phyloP scores from a whole-genome alignment of 2,797 vertebrate genomes.

The Acanthurus tractus region DNA sequence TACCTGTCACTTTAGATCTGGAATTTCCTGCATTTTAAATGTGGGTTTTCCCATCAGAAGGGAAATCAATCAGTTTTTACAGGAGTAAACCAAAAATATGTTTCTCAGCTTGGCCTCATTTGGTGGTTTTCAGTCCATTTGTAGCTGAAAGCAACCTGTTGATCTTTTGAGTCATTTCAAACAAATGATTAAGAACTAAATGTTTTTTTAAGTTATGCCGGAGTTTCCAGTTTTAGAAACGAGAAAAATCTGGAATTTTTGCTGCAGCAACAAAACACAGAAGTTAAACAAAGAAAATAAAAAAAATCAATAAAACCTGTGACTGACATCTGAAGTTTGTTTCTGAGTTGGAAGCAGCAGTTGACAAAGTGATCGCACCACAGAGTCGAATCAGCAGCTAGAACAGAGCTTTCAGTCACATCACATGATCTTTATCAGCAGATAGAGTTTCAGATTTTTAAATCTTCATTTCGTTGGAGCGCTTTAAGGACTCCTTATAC shows the following conservation, averaged over 20 bases:
- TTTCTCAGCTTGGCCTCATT: neutral
- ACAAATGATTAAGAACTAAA: conserved; percentile 9
- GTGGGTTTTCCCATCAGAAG: neutral
- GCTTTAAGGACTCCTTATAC: neutral
- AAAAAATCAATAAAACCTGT: too few species aligned
- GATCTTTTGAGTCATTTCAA: neutral
- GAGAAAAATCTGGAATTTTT: neutral
- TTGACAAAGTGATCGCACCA: neutral
- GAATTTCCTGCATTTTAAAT: neutral
- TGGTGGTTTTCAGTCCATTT: neutral
- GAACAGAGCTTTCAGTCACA: neutral
- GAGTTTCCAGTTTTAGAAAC: conserved; percentile 6
- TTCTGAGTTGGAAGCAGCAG: neutral
- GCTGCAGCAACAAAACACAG: neutral
- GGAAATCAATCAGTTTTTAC: neutral
- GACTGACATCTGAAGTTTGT: neutral
- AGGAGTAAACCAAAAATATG: neutral
- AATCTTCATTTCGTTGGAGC: fast-evolving
- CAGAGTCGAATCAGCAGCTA: neutral
- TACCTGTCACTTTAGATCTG: too few species aligned
- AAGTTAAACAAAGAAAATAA: neutral
- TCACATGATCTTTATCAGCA: neutral
- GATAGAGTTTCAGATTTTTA: neutral
- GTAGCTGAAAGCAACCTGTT: neutral
- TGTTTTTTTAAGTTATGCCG: neutral